Base-by-base conservation (phyloP, 2,113 vertebrate genomes). In the Rhinichthys klamathensis region DNA sequence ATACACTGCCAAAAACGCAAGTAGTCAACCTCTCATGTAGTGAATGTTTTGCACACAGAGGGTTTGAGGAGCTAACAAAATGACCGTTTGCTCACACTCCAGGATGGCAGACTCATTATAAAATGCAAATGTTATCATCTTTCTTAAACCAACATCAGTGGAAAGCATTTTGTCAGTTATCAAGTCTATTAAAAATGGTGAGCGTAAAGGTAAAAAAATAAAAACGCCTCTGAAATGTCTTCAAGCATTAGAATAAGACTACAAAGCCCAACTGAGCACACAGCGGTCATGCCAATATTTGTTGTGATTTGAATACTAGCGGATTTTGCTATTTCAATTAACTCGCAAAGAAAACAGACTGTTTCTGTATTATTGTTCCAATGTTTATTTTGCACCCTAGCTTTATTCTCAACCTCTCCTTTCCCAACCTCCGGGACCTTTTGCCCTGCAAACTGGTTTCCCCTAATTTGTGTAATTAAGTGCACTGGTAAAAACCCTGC, bases 391-490 rank as follows among this genome's bases (percentile, higher is more conserved):
- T 88, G 92, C 70, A 87, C 82, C 74, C 65, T 81, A 35, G 49
- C 70, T 87, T 85, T 83, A 89, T 72, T 91, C 90, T 83, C 83
- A 77, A 72, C 82, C 60, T 89, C 54, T 21, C 6, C 54, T 56
- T 56, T 56, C 54, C 86, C 85, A 79, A n/a, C 51, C 23, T 49
- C 38, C 56, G 84, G 86, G 86, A 92, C 90, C 92, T 91, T 88
- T 92, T 88, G 2, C 85, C 89, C 78, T 78, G 27, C 80, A 76
- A 86, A 80, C 90, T 90, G 90, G 63, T 88, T 76, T 75, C 89
- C 89, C 87, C 88, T 92, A 90, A 93, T 94, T 93, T 90, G 70
- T 85, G 84, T 93, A 93, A 94, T 94, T 92, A 89, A 77, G 80
- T 35, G 38, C 49, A 58, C 51, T 73, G 0, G 27, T 25, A 74